A percentile compares a stretch with the other conserved stretches of the same genome.
Conservation (phyloP, 1,140 invertebrate species). For the Caenorhabditis remanei region DNA sequence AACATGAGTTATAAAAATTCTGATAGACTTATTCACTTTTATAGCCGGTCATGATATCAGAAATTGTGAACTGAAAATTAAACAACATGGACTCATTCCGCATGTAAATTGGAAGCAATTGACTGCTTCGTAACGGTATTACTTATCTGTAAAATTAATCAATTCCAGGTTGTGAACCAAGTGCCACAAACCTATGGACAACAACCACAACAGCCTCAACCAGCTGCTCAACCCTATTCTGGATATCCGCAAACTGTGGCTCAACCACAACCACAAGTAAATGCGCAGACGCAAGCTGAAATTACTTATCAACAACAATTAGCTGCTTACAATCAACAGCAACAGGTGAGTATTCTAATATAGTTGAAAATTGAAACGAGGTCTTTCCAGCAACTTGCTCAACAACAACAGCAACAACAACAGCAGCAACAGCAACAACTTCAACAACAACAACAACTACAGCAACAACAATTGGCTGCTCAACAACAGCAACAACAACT, state of each 20-base stretch:
- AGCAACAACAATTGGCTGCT: constrained; percentile 23
- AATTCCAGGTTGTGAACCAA: constrained; percentile 14
- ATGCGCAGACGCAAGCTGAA: constrained; percentile 15
- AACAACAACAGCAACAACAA: constrained; percentile 34
- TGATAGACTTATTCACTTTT: too few relatives aligned
- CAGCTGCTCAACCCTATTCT: constrained; percentile 9
- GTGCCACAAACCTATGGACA: constrained; percentile 27
- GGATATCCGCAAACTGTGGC: constrained; percentile 29
- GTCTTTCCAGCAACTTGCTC: constrained; percentile 19
- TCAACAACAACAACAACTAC: neutral
- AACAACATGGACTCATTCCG: too few relatives aligned
- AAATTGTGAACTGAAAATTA: too few relatives aligned
- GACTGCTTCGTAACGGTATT: too few relatives aligned
- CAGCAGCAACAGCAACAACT: too few relatives aligned
- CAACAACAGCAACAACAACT: constrained; percentile 24
- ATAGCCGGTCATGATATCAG: too few relatives aligned
- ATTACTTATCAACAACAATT: constrained; percentile 37
- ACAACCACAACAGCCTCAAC: neutral
- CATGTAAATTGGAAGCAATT: too few relatives aligned
- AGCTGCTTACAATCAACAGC: constrained; percentile 39
- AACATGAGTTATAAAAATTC: too few relatives aligned
- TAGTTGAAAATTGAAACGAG: neutral
- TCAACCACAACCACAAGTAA: constrained; percentile 29
- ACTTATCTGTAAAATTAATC: too few relatives aligned
- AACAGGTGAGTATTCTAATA: neutral